Evolutionary conservation across 2,888 invertebrate genomes (phyloP).

Genomic region (Cybosia mesomella): DNA sequence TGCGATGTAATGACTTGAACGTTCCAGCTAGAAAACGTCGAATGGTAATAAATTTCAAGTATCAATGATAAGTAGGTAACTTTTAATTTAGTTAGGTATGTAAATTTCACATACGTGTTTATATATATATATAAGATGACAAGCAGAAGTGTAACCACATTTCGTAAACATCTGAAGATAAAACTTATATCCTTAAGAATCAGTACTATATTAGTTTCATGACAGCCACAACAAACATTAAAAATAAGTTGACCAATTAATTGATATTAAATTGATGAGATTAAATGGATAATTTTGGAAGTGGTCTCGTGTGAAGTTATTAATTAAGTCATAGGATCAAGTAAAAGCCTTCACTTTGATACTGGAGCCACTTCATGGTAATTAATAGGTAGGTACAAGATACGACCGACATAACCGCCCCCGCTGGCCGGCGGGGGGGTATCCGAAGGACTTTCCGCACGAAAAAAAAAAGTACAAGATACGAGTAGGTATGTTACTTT

Average conservation of each 20-base stretch:
- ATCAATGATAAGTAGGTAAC: not conserved
- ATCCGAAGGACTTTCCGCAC: too few species aligned
- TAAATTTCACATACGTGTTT: not conserved
- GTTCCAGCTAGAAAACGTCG: constrained; percentile 19
- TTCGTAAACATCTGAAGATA: not conserved
- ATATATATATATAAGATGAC: not conserved
- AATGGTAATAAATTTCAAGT: not conserved
- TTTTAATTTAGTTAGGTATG: not conserved
- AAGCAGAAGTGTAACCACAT: not conserved
- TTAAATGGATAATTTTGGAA: not conserved
- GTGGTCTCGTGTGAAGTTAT: not conserved
- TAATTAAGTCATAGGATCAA: constrained; percentile 4
- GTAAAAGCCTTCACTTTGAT: not conserved
- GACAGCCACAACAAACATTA: not conserved
- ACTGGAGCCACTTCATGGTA: not conserved
- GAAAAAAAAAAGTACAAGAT: too few species aligned
- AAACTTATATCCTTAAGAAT: constrained; percentile 7
- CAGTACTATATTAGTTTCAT: not conserved
- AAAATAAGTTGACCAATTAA: not conserved
- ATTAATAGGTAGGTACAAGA: not conserved
- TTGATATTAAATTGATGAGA: not conserved
- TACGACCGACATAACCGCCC: too few species aligned
- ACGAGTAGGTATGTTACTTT: not conserved
- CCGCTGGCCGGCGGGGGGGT: too few species aligned
- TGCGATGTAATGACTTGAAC: constrained; percentile 31